Base-by-base conservation (phyloP, 2,113 vertebrate species). In the Trematocara variabile region DNA sequence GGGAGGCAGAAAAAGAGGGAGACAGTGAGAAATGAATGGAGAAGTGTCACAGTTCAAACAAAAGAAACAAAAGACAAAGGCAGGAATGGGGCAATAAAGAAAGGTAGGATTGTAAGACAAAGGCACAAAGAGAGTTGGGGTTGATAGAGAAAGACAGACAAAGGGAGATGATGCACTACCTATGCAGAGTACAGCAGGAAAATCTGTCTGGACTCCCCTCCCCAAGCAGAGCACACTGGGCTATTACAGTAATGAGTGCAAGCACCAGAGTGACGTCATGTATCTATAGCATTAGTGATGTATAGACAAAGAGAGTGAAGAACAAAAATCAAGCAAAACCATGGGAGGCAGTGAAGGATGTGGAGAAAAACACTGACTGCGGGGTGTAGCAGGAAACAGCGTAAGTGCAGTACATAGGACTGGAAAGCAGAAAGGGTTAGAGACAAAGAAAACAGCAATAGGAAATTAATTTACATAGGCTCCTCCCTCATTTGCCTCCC, bases 161-260 rank as follows among this genome's bases (percentile, higher is more conserved):
- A 94, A 94, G 88, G 79, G 75, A 89, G 89, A 91, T 80, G 88
- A 93, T 90, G 81, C 89, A 77, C 86, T 92, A 90, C 60, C 88
- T 87, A 89, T 89, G 87, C 88, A 92, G 88, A 79, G 88, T 86
- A 86, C 55, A 84, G 88, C 86, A 77, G 78, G 34, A 88, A 92
- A 87, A 87, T 86, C 60, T 3, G 70, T 90, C 92, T 88, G 44
- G 82, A 65, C 80, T 83, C 89, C 91, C 90, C 88, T 81, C 88
- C 91, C 82, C 85, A 3, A 41, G 54, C 86, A 86, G 81, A 87
- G 80, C 37, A 5, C 22, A 2, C 58, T 11, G 18, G 73, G 85
- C 91, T 91, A 89, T 94, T 94, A 94, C 93, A 83, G 91, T 93
- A 93, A 94, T 92, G 94, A 92, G 58, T 84, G 88, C 90, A 93